Conservation (phyloP, 2,797 vertebrate genomes). For the Artibeus jamaicensis region DNA sequence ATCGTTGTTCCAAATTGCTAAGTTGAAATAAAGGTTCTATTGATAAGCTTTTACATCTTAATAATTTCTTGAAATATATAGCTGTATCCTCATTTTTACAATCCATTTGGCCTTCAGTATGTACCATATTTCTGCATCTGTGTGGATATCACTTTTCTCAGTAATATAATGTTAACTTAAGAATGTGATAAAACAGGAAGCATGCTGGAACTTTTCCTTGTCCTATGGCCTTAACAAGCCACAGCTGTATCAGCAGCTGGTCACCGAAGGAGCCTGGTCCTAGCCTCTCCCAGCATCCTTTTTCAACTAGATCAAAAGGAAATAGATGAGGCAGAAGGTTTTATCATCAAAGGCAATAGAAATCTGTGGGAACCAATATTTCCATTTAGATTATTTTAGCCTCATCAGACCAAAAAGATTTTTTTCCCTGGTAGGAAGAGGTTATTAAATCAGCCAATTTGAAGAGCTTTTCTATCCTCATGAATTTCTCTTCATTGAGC, state of each 20-base stretch:
- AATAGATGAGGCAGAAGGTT: slow-evolving; percentile 76
- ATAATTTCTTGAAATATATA: slow-evolving; percentile 52
- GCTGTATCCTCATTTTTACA: slow-evolving; percentile 41
- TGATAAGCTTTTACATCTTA: slow-evolving; percentile 59
- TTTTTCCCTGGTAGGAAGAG: slow-evolving; percentile 77
- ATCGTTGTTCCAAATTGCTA: slow-evolving; percentile 56
- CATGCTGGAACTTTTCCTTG: slow-evolving; percentile 62
- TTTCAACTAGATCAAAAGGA: slow-evolving; percentile 79
- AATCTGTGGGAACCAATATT: slow-evolving; percentile 80
- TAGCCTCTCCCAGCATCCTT: slow-evolving; percentile 68
- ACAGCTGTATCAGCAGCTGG: slow-evolving; percentile 71
- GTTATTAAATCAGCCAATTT: slow-evolving; percentile 80
- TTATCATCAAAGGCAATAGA: slow-evolving; percentile 78
- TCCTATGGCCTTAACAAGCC: slow-evolving; percentile 73
- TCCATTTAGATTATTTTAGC: slow-evolving; percentile 82
- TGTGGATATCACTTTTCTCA: slow-evolving; percentile 68
- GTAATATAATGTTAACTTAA: slow-evolving; percentile 72
- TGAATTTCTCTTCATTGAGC: slow-evolving; percentile 76
- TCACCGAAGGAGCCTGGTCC: slow-evolving; percentile 54
- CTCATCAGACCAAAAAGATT: slow-evolving; percentile 81
- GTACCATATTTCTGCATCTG: slow-evolving; percentile 64
- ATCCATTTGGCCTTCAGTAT: slow-evolving; percentile 41
- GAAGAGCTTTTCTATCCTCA: slow-evolving; percentile 78
- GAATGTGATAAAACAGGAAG: slow-evolving; percentile 76
- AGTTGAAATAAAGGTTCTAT: slow-evolving; percentile 53